Evolutionary conservation across 2,113 vertebrate genomes (phyloP).

Genomic region (Oxyura jamaicensis): DNA sequence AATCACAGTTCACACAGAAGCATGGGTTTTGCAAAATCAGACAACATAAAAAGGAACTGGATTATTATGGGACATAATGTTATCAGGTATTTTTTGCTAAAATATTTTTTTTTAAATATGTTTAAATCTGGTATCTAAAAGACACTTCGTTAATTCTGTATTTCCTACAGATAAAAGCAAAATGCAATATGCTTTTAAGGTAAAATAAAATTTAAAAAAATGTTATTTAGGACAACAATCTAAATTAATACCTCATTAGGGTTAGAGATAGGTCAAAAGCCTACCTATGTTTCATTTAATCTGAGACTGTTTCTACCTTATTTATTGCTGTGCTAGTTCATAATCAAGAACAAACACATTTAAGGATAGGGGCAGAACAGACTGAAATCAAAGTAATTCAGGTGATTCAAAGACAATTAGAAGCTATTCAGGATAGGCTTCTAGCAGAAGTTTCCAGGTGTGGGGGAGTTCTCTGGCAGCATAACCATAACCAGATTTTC

Average conservation of each 20-base stretch:
- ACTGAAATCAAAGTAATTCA: background rate
- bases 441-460: background rate
- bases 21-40: constrained; percentile 13
- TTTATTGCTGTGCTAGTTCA: background rate
- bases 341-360: background rate
- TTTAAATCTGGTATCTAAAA: background rate
- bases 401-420: background rate
- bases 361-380: background rate
- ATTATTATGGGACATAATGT: background rate
- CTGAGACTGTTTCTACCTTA: background rate
- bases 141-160: background rate
- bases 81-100: background rate
- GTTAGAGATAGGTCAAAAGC: background rate
- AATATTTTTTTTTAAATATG: background rate
- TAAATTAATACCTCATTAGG: background rate
- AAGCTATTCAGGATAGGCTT: background rate
- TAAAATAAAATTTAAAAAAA: too few relatives aligned
- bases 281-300: background rate
- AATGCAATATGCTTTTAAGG: background rate
- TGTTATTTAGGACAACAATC: background rate
- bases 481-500: background rate
- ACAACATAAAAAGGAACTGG: background rate
- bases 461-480: background rate
- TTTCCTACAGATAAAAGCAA: background rate
- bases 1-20: constrained; percentile 64